These are phyloP conservation scores for Cheumatopsyche charites DNA, from an alignment of 1,140 invertebrate species.

Conservation along the genomic window DNA sequence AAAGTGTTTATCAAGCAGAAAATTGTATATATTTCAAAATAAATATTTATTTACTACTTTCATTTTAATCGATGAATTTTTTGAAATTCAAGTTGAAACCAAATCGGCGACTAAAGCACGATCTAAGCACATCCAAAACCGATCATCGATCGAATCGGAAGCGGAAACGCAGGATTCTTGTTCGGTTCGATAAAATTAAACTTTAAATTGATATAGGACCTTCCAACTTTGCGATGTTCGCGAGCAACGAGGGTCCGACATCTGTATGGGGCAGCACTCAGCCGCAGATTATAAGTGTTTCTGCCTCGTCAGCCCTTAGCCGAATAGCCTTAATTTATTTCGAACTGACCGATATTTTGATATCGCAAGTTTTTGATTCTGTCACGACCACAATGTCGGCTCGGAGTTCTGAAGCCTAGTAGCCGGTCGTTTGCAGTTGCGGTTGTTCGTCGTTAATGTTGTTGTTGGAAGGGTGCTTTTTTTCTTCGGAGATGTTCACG, in stretches of 20 bases:
- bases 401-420: too few relatives aligned
- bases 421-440: too few relatives aligned
- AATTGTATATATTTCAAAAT: too few relatives aligned
- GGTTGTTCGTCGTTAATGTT: neutral
- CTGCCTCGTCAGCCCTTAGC: conserved; percentile 19
- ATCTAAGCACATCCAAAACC: too few relatives aligned
- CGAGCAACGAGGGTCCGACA: conserved; percentile 30
- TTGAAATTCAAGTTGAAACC: too few relatives aligned
- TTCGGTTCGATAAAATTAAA: conserved; percentile 31
- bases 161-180: neutral
- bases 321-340: conserved; percentile 21
- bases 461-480: too few relatives aligned
- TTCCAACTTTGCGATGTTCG: neutral
- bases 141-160: neutral
- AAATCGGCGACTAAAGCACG: too few relatives aligned
- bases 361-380: conserved; percentile 26
- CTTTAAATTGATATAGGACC: conserved; percentile 34
- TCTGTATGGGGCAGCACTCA: conserved; percentile 29
- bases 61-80: too few relatives aligned
- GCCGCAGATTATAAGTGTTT: conserved; percentile 38
- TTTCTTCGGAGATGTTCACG: too few relatives aligned
- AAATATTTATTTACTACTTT: too few relatives aligned
- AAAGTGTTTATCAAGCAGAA: too few relatives aligned
- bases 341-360: conserved; percentile 27
- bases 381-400: neutral